phyloP scores from a whole-genome alignment of 2,113 vertebrate genomes.

The Nannospalax galili region DNA sequence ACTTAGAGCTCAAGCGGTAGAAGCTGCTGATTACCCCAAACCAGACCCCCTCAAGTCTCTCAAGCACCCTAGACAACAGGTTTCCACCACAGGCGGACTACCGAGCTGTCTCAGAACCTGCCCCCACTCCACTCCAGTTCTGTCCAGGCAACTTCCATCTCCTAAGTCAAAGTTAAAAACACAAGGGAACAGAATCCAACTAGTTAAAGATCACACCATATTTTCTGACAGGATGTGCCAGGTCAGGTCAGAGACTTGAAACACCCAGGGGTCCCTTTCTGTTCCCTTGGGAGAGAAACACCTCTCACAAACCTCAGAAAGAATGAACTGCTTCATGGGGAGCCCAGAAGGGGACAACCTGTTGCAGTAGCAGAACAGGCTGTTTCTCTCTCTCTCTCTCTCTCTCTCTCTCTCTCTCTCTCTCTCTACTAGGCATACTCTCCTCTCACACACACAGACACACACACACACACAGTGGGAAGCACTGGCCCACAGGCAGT shows the following conservation, averaged over 20 bases:
- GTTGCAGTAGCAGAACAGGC: neutral
- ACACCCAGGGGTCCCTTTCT: neutral
- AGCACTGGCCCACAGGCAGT: no score
- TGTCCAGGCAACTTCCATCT: neutral
- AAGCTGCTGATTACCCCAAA: neutral
- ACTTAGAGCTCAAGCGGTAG: neutral
- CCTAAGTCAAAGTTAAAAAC: neutral
- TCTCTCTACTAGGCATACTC: no score
- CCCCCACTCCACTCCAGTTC: neutral
- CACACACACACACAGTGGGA: rapidly evolving
- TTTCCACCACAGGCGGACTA: no score
- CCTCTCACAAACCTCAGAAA: neutral
- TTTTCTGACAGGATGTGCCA: neutral
- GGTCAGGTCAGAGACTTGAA: neutral
- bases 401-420: no score
- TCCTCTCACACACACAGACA: no score
- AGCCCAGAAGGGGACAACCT: neutral
- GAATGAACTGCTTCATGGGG: neutral
- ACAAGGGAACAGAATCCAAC: neutral
- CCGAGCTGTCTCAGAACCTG: neutral
- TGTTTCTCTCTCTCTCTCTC: no score
- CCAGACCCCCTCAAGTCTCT: neutral
- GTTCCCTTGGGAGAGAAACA: neutral
- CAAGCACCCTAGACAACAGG: neutral
- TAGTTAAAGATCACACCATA: neutral